A percentile compares a stretch with the other conserved stretches of the same genome.
These are phyloP conservation scores for Calephelis virginiensis DNA, from an alignment of 1,140 invertebrate species.

Conservation along the genomic window DNA sequence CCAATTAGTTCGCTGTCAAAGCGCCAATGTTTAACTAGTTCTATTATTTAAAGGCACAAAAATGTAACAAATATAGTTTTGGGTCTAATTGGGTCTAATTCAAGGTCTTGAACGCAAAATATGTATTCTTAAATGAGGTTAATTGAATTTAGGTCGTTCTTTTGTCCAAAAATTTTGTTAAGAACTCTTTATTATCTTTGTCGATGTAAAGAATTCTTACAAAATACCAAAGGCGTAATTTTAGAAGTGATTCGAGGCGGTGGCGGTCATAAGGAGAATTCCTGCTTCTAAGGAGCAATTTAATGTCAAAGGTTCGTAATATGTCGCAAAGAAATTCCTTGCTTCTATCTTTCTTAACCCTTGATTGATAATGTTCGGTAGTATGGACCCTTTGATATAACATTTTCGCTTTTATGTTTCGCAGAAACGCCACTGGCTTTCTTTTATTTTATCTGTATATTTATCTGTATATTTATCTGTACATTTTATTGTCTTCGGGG, in stretches of 20 bases:
- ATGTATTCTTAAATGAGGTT: not conserved
- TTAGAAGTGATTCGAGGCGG: not conserved
- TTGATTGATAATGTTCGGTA: not conserved
- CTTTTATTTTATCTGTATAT: too few relatives aligned
- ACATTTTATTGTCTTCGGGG: too few relatives aligned
- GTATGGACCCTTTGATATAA: not conserved
- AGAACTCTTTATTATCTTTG: not conserved
- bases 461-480: too few relatives aligned
- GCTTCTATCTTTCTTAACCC: slow-evolving; percentile 4
- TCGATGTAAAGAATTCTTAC: slow-evolving; percentile 2
- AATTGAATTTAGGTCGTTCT: not conserved
- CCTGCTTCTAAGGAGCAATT: slow-evolving; percentile 8
- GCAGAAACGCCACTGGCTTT: too few relatives aligned
- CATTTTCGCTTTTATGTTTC: too few relatives aligned
- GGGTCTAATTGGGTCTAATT: too few relatives aligned
- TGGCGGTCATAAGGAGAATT: slow-evolving; percentile 13
- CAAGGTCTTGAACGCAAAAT: too few relatives aligned
- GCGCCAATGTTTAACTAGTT: too few relatives aligned
- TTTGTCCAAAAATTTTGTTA: not conserved
- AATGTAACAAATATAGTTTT: too few relatives aligned
- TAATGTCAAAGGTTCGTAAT: slow-evolving; percentile 10
- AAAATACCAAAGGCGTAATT: slow-evolving; percentile 6
- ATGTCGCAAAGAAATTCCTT: slow-evolving; percentile 8
- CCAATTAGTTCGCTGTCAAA: too few relatives aligned
- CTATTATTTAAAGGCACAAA: too few relatives aligned